phyloP scores from a whole-genome alignment of 2,888 invertebrate genomes.

The Octonoba sinensis region DNA sequence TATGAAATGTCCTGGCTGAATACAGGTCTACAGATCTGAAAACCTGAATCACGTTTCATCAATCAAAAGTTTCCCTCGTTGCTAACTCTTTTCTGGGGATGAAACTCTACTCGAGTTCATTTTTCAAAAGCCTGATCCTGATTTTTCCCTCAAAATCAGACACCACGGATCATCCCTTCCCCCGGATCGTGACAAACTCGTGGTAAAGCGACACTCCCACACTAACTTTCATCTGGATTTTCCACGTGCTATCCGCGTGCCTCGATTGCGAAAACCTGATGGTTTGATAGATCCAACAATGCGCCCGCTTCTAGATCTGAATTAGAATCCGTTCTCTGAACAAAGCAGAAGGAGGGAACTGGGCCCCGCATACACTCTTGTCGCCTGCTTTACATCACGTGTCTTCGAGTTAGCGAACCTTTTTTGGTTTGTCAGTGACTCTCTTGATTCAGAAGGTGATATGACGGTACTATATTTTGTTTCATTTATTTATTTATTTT shows the following conservation, averaged over 20 bases:
- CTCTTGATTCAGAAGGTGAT: slow-evolving; percentile 41
- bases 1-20: too few relatives aligned
- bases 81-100: too few relatives aligned
- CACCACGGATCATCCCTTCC: too few relatives aligned
- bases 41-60: too few relatives aligned
- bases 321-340: slow-evolving; percentile 17
- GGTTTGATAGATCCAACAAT: slow-evolving; percentile 25
- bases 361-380: slow-evolving; percentile 13
- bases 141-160: too few relatives aligned
- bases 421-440: slow-evolving; percentile 26
- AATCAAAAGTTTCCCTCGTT: too few relatives aligned
- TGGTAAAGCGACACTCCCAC: too few relatives aligned
- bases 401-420: slow-evolving; percentile 23
- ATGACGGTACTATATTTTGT: not conserved
- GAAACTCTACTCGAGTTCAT: too few relatives aligned
- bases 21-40: too few relatives aligned
- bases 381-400: slow-evolving; percentile 16
- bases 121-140: not conserved
- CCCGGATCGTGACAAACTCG: too few relatives aligned
- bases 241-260: slow-evolving; percentile 13
- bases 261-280: slow-evolving; percentile 5
- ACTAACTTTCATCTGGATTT: too few relatives aligned
- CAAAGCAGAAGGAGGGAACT: slow-evolving; percentile 19
- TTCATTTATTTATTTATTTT: too few relatives aligned
- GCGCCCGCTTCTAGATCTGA: slow-evolving; percentile 30